phyloP scores from a whole-genome alignment of 2,797 vertebrate genomes.

The Tragopan temminckii region DNA sequence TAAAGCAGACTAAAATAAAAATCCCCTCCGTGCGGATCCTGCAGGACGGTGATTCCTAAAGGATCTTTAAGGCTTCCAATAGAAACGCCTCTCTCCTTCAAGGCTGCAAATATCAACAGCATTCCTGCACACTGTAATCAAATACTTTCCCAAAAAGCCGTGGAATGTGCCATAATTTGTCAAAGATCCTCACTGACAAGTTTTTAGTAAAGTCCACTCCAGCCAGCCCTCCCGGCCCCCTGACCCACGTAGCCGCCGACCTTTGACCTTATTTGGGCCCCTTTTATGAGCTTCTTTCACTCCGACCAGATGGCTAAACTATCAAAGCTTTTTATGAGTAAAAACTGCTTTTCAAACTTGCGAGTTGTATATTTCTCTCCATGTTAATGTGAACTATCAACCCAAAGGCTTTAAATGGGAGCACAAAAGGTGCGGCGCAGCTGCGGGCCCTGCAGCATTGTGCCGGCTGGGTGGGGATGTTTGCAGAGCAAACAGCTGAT shows the following conservation, averaged over 20 bases:
- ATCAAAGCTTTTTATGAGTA: slow-evolving; percentile 99
- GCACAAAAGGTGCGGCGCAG: slow-evolving; percentile 78
- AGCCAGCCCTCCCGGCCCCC: slow-evolving; percentile 90
- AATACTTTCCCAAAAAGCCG: slow-evolving; percentile 85
- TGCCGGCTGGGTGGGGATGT: slow-evolving; percentile 65
- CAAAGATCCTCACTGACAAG: slow-evolving; percentile 93
- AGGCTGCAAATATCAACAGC: slow-evolving; percentile 82
- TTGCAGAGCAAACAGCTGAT: slow-evolving; percentile 81
- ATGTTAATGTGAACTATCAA: slow-evolving; percentile 80
- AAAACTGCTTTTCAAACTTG: slow-evolving; percentile 91
- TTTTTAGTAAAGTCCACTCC: slow-evolving; percentile 92
- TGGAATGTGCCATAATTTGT: slow-evolving; percentile 97
- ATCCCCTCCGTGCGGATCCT: neutral
- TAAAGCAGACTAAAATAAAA: neutral
- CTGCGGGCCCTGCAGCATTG: slow-evolving; percentile 60
- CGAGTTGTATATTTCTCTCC: slow-evolving; percentile 81
- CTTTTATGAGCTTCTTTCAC: slow-evolving; percentile 95
- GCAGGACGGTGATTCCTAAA: neutral
- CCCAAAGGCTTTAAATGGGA: slow-evolving; percentile 75
- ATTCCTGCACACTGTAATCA: slow-evolving; percentile 89
- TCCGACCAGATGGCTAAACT: slow-evolving; percentile 98
- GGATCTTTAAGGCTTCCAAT: neutral
- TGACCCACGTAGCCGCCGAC: slow-evolving; percentile 94
- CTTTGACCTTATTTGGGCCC: slow-evolving; percentile 95
- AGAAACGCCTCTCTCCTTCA: slow-evolving; percentile 31